These are phyloP conservation scores for Paradoxurus hermaphroditus DNA, from an alignment of 2,113 vertebrate species.

Conservation along the genomic window DNA sequence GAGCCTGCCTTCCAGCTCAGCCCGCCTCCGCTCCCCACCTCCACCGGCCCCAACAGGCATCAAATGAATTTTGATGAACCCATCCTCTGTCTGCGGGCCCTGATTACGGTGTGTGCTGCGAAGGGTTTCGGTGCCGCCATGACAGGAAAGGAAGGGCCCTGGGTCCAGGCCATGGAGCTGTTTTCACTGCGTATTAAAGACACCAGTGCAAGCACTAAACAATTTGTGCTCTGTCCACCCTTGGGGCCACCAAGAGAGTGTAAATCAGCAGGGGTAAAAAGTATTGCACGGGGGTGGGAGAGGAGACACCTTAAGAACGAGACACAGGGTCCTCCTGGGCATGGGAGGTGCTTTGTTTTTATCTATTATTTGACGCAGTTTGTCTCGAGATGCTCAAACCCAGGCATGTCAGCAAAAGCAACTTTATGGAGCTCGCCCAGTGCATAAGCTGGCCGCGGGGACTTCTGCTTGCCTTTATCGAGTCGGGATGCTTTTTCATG, in stretches of 20 bases:
- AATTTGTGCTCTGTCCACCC: not conserved
- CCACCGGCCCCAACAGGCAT: not conserved
- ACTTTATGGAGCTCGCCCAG: constrained; percentile 46
- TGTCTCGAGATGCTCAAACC: constrained; percentile 68
- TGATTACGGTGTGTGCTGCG: not conserved
- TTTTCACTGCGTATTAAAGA: not conserved
- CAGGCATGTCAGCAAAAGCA: constrained; percentile 29
- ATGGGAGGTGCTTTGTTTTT: constrained; percentile 49
- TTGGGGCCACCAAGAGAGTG: not conserved
- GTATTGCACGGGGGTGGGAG: not conserved
- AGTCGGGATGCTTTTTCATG: constrained; percentile 42
- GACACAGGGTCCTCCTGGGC: not conserved
- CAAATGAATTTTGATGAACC: constrained; percentile 25
- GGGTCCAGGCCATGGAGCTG: not conserved
- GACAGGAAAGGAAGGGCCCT: constrained; percentile 36
- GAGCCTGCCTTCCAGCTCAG: not conserved
- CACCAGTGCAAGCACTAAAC: not conserved
- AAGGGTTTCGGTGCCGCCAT: constrained; percentile 34
- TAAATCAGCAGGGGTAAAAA: constrained; percentile 45
- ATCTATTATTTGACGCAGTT: constrained; percentile 59
- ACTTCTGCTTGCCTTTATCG: constrained; percentile 65
- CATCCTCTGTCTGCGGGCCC: constrained; percentile 23
- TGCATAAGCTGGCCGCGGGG: constrained; percentile 36
- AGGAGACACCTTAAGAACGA: constrained; percentile 36
- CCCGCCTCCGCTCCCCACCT: constrained; percentile 5